Conservation (phyloP, 1,140 invertebrate genomes). For the Bemisia tabaci region DNA sequence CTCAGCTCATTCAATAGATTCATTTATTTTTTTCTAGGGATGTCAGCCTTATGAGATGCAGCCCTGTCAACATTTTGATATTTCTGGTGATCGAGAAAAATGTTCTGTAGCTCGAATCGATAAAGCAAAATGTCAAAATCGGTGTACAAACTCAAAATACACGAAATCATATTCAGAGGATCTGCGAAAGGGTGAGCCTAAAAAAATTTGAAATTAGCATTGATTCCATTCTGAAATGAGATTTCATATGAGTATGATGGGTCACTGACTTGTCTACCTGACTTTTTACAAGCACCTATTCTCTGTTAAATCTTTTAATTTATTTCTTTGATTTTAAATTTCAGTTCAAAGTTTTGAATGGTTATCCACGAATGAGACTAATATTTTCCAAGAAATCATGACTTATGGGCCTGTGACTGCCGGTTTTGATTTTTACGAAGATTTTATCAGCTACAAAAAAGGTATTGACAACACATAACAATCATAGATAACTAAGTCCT, state of each 20-base stretch:
- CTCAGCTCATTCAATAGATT: no score
- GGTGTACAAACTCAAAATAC: neutral
- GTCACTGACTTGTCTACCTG: no score
- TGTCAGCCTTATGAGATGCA: neutral
- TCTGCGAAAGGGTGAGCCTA: neutral
- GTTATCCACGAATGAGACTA: slow-evolving; percentile 3
- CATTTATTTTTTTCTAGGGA: neutral
- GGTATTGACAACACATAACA: no score
- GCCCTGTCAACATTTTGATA: neutral
- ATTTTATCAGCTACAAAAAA: slow-evolving; percentile 66
- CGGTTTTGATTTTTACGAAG: slow-evolving; percentile 74
- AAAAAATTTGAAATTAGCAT: no score
- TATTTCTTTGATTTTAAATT: neutral
- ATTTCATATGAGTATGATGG: no score
- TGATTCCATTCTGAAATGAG: neutral
- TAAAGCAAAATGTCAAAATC: neutral
- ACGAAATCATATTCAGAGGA: neutral
- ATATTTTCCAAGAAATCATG: slow-evolving; percentile 48
- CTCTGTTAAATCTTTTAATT: neutral
- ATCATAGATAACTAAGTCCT: no score
- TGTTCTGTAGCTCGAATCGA: neutral
- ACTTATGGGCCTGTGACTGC: slow-evolving; percentile 79
- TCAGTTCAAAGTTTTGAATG: neutral
- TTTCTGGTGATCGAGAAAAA: neutral
- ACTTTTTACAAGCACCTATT: neutral